These are phyloP conservation scores for Propsilocerus akamusi DNA, from an alignment of 1,140 invertebrate species.

Conservation along the genomic window DNA sequence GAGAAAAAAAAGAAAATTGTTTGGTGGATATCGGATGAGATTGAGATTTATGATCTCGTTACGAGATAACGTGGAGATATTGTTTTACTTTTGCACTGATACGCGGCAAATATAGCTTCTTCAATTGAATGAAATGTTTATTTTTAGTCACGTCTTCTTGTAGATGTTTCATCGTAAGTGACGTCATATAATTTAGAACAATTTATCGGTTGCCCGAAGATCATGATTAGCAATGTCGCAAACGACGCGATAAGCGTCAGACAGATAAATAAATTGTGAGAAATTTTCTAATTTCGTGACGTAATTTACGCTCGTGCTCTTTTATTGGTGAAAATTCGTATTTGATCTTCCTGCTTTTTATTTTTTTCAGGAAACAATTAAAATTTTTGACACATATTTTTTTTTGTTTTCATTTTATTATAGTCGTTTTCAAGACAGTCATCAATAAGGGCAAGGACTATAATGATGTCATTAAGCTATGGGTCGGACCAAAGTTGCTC, in stretches of 20 bases:
- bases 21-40: neutral
- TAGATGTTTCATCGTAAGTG: neutral
- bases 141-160: neutral
- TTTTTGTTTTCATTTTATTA: too few relatives aligned
- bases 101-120: neutral
- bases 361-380: neutral
- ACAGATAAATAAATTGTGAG: too few relatives aligned
- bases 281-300: too few relatives aligned
- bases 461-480: constrained; percentile 37
- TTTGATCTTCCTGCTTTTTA: neutral
- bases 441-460: constrained; percentile 34
- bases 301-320: too few relatives aligned
- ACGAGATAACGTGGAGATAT: neutral
- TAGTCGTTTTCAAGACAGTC: constrained; percentile 47
- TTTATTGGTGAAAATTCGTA: neutral
- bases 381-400: neutral
- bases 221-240: neutral
- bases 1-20: neutral
- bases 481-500: constrained; percentile 52
- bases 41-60: neutral
- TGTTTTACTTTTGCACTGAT: neutral
- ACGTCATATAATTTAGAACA: neutral
- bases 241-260: neutral
- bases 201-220: neutral
- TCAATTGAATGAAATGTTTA: neutral